Percentiles rank a stretch among this genome's conserved stretches.
Evolutionary conservation across 2,888 invertebrate species (phyloP).

Genomic region (Loripinus fragilis): DNA sequence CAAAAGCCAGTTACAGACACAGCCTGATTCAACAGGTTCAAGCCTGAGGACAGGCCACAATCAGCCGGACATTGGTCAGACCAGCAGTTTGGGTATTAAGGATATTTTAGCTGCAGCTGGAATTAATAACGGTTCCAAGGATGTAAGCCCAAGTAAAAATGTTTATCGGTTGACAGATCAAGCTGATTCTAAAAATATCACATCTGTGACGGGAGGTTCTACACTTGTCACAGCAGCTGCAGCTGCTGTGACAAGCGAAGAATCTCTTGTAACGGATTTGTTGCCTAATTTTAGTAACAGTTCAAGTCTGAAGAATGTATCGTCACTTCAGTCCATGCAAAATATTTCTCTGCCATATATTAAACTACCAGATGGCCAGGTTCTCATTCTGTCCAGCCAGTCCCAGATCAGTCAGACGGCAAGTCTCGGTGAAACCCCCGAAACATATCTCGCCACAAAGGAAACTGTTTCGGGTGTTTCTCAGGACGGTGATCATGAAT

Average conservation of each 20-base stretch:
- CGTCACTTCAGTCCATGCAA: conserved; percentile 62
- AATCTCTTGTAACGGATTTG: not conserved
- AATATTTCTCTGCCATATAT: conserved; percentile 65
- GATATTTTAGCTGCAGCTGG: conserved; percentile 57
- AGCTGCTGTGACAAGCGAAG: not conserved
- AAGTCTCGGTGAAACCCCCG: conserved; percentile 21
- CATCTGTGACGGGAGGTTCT: not conserved
- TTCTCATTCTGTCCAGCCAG: conserved; percentile 52
- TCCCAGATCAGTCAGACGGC: conserved; percentile 32
- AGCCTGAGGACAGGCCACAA: conserved; percentile 12
- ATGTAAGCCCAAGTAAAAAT: conserved; percentile 34
- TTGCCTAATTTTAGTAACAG: conserved; percentile 26
- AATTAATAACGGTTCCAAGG: conserved; percentile 34
- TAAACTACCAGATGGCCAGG: conserved; percentile 59
- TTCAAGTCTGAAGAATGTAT: conserved; percentile 45
- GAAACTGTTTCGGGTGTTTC: conserved; percentile 20
- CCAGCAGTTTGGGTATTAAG: conserved; percentile 53
- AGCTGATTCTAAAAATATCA: conserved; percentile 11
- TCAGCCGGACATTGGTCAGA: conserved; percentile 23
- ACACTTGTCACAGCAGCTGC: not conserved
- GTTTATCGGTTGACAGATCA: too few relatives aligned
- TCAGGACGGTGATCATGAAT: conserved; percentile 26
- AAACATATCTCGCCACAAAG: not conserved
- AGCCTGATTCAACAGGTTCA: not conserved
- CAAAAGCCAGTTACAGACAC: not conserved